Evolutionary conservation across 2,113 vertebrate genomes (phyloP).

Genomic region (Panurus biarmicus): DNA sequence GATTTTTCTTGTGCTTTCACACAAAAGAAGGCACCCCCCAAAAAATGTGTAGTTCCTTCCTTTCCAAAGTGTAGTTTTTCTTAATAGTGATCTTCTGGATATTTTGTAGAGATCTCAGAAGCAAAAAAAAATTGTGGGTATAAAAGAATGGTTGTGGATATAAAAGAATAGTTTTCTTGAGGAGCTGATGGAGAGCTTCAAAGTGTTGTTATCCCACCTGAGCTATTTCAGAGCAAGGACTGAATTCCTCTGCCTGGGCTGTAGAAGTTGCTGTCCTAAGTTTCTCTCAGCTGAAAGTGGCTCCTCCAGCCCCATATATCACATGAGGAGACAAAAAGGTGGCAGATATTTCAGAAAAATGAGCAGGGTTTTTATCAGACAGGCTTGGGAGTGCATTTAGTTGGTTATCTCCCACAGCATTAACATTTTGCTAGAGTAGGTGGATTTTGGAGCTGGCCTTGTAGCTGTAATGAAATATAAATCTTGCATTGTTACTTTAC

Average conservation of each 20-base stretch:
- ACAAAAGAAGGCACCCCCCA: neutral
- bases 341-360: neutral
- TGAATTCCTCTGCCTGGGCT: neutral
- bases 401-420: neutral
- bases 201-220: neutral
- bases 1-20: neutral
- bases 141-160: neutral
- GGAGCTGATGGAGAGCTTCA: neutral
- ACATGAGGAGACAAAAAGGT: neutral
- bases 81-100: neutral
- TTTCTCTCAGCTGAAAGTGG: neutral
- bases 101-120: neutral
- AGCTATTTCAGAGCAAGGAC: neutral
- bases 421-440: slow-evolving; percentile 7
- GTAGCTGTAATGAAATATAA: slow-evolving; percentile 5
- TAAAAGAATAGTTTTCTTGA: neutral
- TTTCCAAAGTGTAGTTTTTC: neutral
- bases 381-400: neutral
- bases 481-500: neutral
- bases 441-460: slow-evolving; percentile 18
- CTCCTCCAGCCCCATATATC: neutral
- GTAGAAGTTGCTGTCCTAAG: neutral
- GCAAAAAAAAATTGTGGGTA: neutral
- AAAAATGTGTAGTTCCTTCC: neutral
- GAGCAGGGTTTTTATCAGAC: neutral